These are phyloP conservation scores for Eustalomyia histrio DNA, from an alignment of 2,888 invertebrate genomes.

Conservation along the genomic window DNA sequence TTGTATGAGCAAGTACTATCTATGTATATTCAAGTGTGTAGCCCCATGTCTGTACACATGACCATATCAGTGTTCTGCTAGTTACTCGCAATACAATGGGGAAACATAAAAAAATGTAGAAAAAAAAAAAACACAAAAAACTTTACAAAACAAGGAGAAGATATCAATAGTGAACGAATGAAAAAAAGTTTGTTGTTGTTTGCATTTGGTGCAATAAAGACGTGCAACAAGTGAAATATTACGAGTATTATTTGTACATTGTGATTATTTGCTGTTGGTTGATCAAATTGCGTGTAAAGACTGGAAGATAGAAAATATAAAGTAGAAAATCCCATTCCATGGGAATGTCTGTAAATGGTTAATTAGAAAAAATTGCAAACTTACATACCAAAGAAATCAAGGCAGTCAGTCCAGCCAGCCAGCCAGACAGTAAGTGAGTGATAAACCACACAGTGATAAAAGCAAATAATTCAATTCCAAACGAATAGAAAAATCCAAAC, in stretches of 20 bases:
- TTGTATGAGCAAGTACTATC: constrained; percentile 41
- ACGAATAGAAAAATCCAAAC: background rate
- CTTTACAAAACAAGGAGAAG: constrained; percentile 45
- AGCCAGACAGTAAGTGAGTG: constrained; percentile 40
- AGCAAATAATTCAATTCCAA: constrained; percentile 51
- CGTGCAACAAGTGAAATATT: constrained; percentile 64
- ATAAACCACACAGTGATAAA: constrained; percentile 32
- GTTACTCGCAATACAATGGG: constrained; percentile 43
- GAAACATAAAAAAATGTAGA: constrained; percentile 21
- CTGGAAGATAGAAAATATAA: constrained; percentile 33
- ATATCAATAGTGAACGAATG: constrained; percentile 47
- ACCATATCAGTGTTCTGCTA: constrained; percentile 50
- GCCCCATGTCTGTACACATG: constrained; percentile 11
- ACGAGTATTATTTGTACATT: background rate
- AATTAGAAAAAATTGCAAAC: background rate
- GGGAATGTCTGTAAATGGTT: background rate
- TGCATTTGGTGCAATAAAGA: constrained; percentile 64
- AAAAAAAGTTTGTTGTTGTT: constrained; percentile 62
- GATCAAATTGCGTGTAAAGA: constrained; percentile 18
- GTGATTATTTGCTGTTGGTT: constrained; percentile 41
- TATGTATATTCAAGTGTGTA: background rate
- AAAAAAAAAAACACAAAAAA: constrained; percentile 40
- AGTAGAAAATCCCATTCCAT: background rate
- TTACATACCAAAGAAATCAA: background rate
- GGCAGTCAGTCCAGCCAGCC: background rate